These are phyloP conservation scores for Saguinus imperator DNA, from an alignment of 2,113 vertebrate genomes.

Conservation along the genomic window DNA sequence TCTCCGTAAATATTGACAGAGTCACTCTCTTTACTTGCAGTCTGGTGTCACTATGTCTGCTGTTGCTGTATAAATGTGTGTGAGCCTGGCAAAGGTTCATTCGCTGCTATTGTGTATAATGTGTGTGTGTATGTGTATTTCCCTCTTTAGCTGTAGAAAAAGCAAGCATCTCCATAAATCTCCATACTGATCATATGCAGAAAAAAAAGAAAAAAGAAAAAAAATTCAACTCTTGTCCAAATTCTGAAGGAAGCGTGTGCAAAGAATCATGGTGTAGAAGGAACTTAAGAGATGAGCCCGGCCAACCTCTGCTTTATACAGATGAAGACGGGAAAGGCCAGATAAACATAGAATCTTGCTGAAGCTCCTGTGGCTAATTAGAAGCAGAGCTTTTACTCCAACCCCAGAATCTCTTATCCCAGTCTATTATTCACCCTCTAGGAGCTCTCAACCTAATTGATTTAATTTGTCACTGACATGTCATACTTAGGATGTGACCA, in stretches of 20 bases:
- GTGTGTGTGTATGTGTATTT: neutral
- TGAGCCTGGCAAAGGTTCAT: constrained; percentile 57
- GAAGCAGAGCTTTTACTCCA: neutral
- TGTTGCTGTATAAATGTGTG: constrained; percentile 57
- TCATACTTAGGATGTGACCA: constrained; percentile 45
- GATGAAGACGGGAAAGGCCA: neutral
- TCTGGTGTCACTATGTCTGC: constrained; percentile 72
- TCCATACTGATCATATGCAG: constrained; percentile 69
- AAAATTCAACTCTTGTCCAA: constrained; percentile 43
- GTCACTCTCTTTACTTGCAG: constrained; percentile 49
- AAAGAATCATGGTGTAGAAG: neutral
- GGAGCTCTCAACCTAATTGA: constrained; percentile 58
- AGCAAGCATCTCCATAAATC: constrained; percentile 70
- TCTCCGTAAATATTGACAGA: constrained; percentile 73
- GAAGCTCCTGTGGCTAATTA: neutral
- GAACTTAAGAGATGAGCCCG: neutral
- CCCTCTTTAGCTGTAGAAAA: constrained; percentile 50
- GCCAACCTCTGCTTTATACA: neutral
- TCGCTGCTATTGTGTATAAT: constrained; percentile 67
- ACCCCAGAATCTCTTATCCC: neutral
- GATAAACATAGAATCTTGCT: accelerated
- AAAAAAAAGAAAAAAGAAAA: neutral
- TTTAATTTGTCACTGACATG: constrained; percentile 69
- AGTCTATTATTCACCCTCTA: constrained; percentile 38
- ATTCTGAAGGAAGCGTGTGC: constrained; percentile 43